Base-by-base conservation (phyloP, 2,797 vertebrate genomes). In the Lophura swinhoii region DNA sequence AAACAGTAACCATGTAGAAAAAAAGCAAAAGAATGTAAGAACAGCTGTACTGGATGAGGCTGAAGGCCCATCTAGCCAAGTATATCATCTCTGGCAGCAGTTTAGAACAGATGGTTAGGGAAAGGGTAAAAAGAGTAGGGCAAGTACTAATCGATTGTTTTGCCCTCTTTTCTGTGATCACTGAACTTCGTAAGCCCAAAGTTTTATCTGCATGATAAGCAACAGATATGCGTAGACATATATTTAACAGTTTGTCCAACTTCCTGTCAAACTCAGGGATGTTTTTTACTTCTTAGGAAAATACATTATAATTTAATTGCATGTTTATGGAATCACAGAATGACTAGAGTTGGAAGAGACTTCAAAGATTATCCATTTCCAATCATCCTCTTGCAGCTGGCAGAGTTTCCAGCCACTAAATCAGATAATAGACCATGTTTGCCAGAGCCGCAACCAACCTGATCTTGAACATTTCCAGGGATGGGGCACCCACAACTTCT, bases 1-100 rank as follows among this genome's bases (percentile, higher is more conserved):
- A 67, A 93, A 78, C 35, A 88, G 6, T 24, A 91, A 23, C 8
- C 31, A 59, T 49, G 23, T 86, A 84, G 16, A 62, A 62, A 88
- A 86, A 83, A 87, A 49, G 53, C 20, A 75, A 84, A 91, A 68
- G 35, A 90, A 71, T 41, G 12, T 81, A 69, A 86, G 49, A 93
- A 78, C 86, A 91, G 70, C 67, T 93, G 63, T 75, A 81, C 35
- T 43, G 37, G 73, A 78, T 66, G 63, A 90, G 67, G 55, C 41
- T 91, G 67, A 81, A 86, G 49, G 67, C 84, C 44, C 7, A 37
- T 33, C 31, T 72, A 81, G 68, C 41, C 48, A 72, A 84, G 23
- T 80, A 53, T 59, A 68, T 39, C 24, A 56, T 22, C 58, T 77
- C 28, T 35, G 74, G 21, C 53, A 71, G 49, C 58, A 77, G 28